Evolutionary conservation across 2,888 invertebrate species (phyloP).

Genomic region (Catocala nupta): DNA sequence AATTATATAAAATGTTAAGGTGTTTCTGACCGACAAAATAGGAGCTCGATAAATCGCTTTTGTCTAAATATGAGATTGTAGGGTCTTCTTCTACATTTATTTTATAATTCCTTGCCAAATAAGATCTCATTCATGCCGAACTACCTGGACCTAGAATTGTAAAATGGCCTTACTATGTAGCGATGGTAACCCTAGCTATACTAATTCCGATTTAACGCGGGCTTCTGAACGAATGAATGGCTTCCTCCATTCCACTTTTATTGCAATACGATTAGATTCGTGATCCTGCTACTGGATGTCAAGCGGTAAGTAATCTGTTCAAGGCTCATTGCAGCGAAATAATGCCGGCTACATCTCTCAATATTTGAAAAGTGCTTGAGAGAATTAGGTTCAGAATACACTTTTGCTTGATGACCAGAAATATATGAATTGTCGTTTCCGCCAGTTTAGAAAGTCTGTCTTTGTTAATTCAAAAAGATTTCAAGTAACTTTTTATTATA

Average conservation of each 20-base stretch:
- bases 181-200: slow-evolving; percentile 35
- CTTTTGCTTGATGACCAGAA: neutral
- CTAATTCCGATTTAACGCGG: slow-evolving; percentile 69
- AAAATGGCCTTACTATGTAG: no score
- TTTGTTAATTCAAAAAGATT: no score
- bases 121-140: no score
- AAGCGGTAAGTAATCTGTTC: slow-evolving; percentile 20
- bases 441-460: no score
- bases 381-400: neutral
- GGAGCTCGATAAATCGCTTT: no score
- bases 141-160: no score
- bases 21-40: neutral
- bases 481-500: no score
- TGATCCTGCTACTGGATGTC: slow-evolving; percentile 25
- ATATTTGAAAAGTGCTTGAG: neutral
- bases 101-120: no score
- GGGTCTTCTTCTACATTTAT: no score
- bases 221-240: slow-evolving; percentile 60
- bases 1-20: neutral
- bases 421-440: no score
- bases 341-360: neutral
- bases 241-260: slow-evolving; percentile 73
- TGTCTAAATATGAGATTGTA: no score
- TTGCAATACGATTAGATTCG: slow-evolving; percentile 55
- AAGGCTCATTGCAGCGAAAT: slow-evolving; percentile 10